Base-by-base conservation (phyloP, 64 coral and sea anemone species). In the Cladopsammia gracilis region DNA sequence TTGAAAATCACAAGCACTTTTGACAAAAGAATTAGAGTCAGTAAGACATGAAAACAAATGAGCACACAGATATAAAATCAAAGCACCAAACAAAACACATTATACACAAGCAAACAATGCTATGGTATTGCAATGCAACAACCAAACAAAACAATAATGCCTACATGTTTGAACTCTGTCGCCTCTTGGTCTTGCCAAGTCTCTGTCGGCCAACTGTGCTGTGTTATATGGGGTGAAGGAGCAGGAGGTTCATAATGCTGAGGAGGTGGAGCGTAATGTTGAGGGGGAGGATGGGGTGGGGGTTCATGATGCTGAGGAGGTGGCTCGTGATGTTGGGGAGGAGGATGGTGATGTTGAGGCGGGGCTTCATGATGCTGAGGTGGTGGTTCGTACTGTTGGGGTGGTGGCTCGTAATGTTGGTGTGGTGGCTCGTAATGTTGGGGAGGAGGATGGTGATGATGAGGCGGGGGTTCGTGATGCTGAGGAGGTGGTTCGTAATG, bases 121-220 rank as follows among this genome's bases (percentile, higher is more conserved):
- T 49, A 75, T 72, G 45, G 34, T 2, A 34, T 34, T 72, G 70
- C 70, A 46, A 75, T 49, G 72, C 44, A 75, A 19, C 44, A 75
- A 75, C 46, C 72, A 75, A 75, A 75, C 14, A 75, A 48, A 61
- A 26, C n/a, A 79, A 46, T 67, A 66, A 67, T 83, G 80, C 80
- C 80, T 83, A 83, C 80, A 67, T 83, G 26, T 65, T 64, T 67
- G 66, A n/a, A 49, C 18, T 64, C 80, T 75, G 45, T 16, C 50
- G 46, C 71, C 44, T 67, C 80, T 83, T 83, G 80, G 77, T 49
- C 80, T 83, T 68, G 80, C 20, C 42, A 8, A 15, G 44, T 83
- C 59, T 83, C 80, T 7, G 10, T 45, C 22, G 20, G 80, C 59
- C 80, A 83, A 58, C 62, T 50, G 18, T 75, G 72, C 19, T 75